These are phyloP conservation scores for Siderastrea radians DNA, from an alignment of 92 coral and sea anemone genomes.

Conservation along the genomic window DNA sequence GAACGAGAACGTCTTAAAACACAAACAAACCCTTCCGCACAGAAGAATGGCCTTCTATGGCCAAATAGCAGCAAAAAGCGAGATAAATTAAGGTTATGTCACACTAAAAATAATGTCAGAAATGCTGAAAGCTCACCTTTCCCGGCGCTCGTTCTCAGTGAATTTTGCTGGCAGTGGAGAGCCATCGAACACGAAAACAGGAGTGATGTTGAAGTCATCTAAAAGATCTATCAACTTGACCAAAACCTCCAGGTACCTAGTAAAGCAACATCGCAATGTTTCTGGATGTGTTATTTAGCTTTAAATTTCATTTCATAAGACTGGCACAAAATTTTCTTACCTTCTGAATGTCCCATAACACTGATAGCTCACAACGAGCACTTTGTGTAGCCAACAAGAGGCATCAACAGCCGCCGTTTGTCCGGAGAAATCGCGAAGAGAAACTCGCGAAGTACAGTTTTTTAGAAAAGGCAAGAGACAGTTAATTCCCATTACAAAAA, in stretches of 20 bases:
- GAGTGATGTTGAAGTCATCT: not conserved
- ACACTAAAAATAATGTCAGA: too few species aligned
- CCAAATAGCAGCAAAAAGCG: too few species aligned
- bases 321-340: not conserved
- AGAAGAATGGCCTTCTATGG: too few species aligned
- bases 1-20: too few species aligned
- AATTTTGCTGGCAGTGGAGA: not conserved
- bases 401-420: not conserved
- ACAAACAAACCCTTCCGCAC: too few species aligned
- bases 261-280: not conserved
- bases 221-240: not conserved
- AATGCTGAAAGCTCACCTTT: not conserved
- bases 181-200: not conserved
- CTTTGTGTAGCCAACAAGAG: not conserved
- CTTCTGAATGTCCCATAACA: not conserved
- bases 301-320: not conserved
- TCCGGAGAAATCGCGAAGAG: not conserved
- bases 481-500: not conserved
- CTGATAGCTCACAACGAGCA: not conserved
- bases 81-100: too few species aligned
- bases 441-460: not conserved
- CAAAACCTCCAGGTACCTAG: not conserved
- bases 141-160: not conserved
- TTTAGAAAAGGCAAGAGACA: not conserved
- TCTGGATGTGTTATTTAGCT: not conserved